These are phyloP conservation scores for Nothoprocta perdicaria DNA, from an alignment of 2,113 vertebrate species.

Conservation along the genomic window DNA sequence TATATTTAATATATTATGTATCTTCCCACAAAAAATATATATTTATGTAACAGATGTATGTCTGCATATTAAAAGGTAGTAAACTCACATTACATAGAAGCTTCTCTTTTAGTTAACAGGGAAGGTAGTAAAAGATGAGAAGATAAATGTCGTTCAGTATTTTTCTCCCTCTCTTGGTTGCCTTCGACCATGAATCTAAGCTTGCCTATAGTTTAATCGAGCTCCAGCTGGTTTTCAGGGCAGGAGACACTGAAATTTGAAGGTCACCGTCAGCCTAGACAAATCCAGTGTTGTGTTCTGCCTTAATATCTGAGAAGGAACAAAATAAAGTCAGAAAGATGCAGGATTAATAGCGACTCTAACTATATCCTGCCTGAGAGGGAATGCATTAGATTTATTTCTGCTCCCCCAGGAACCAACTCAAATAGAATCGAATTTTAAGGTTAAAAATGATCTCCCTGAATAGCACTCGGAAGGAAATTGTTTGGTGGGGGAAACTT, in stretches of 20 bases:
- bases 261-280: neutral
- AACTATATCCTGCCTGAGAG: neutral
- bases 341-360: neutral
- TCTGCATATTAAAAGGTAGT: neutral
- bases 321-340: conserved; percentile 1
- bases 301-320: neutral
- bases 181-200: neutral
- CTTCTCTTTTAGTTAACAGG: neutral
- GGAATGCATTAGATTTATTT: neutral
- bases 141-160: neutral
- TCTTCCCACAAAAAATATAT: neutral
- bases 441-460: neutral
- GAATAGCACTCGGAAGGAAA: neutral
- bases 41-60: neutral
- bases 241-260: neutral
- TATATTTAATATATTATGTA: too few relatives aligned
- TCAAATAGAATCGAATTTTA: neutral
- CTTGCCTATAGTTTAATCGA: neutral
- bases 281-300: neutral
- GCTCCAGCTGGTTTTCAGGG: neutral
- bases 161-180: neutral
- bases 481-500: neutral
- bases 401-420: neutral
- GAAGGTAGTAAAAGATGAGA: neutral
- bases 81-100: neutral